phyloP scores from a whole-genome alignment of 2,888 invertebrate species.

The Pedicia rivosa region DNA sequence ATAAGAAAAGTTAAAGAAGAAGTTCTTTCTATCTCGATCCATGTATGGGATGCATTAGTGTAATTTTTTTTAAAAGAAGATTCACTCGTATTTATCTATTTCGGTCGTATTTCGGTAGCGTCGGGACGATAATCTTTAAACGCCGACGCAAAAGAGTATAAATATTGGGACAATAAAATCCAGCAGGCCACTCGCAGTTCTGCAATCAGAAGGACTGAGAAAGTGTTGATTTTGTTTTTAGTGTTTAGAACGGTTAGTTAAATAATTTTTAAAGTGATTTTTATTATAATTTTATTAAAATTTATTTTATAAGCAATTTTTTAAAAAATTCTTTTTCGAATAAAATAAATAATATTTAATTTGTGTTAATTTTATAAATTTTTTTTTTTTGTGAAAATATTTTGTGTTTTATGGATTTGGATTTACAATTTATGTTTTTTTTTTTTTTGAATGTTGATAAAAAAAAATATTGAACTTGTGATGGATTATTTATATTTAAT shows the following conservation, averaged over 20 bases:
- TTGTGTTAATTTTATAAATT: neutral
- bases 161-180: constrained; percentile 29
- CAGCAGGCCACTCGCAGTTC: constrained; percentile 33
- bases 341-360: neutral
- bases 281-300: neutral
- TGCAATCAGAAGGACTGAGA: constrained; percentile 21
- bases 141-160: constrained; percentile 21
- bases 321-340: neutral
- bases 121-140: neutral
- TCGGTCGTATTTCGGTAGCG: constrained; percentile 10
- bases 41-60: constrained; percentile 28
- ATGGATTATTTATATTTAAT: no score
- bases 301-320: neutral
- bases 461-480: no score
- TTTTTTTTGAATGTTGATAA: no score
- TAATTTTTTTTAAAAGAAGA: constrained; percentile 9
- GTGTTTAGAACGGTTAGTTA: constrained; percentile 26
- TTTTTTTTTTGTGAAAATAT: neutral
- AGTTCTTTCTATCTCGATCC: constrained; percentile 10
- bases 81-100: constrained; percentile 10
- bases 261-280: neutral
- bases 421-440: neutral
- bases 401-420: constrained; percentile 1
- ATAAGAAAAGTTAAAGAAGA: constrained; percentile 8
- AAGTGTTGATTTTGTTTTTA: constrained; percentile 30